Conservation (phyloP, 2,113 vertebrate genomes). For the Tauraco erythrolophus region DNA sequence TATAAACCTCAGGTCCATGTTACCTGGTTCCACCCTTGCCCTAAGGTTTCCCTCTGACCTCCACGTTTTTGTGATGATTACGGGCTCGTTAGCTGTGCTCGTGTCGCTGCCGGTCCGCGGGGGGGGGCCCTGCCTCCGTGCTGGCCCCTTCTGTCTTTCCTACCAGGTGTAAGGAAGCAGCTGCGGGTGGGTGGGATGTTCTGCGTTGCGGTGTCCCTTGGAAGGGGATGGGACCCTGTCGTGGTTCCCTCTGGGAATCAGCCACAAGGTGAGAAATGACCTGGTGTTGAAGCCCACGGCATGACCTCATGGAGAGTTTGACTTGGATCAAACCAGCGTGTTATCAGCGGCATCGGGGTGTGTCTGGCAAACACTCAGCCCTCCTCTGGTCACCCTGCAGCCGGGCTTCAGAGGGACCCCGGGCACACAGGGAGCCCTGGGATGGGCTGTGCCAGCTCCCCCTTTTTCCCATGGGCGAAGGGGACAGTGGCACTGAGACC, state of each 20-base stretch:
- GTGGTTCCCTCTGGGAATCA: rapidly evolving
- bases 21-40: neutral
- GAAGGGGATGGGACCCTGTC: rapidly evolving
- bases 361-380: neutral
- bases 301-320: neutral
- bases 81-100: neutral
- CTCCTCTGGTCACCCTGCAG: no score
- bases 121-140: neutral
- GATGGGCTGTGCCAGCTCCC: neutral
- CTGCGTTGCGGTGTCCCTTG: neutral
- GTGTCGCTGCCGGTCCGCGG: rapidly evolving
- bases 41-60: neutral
- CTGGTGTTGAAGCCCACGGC: neutral
- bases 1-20: neutral
- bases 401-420: no score
- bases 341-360: neutral
- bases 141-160: neutral
- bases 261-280: neutral
- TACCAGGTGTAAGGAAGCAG: neutral
- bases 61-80: neutral
- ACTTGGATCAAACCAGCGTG: neutral
- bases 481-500: neutral
- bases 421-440: neutral
- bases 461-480: rapidly evolving
- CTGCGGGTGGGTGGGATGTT: rapidly evolving